A percentile compares a stretch with the other conserved stretches of the same genome.
Evolutionary conservation across 2,113 vertebrate species (phyloP).

Genomic region (Cephalopterus ornatus): DNA sequence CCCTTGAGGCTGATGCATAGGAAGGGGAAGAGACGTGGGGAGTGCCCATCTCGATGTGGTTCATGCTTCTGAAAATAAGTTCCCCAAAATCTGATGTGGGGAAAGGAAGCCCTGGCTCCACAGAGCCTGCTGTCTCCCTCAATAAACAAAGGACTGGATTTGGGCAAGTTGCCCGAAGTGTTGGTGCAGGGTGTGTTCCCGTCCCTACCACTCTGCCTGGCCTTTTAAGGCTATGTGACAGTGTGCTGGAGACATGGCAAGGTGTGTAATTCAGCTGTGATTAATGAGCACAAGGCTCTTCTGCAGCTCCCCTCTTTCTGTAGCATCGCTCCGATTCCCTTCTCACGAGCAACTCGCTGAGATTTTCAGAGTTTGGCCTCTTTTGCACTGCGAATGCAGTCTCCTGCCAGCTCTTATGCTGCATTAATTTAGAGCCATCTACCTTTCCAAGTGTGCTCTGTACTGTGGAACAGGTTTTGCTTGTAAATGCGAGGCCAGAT

Average conservation of each 20-base stretch:
- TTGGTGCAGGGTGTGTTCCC: constrained; percentile 53
- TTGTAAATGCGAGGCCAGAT: constrained; percentile 15
- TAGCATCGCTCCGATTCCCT: neutral
- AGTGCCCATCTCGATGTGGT: neutral
- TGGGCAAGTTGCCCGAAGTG: constrained; percentile 47
- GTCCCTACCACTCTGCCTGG: constrained; percentile 47
- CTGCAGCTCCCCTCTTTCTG: neutral
- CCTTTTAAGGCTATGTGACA: constrained; percentile 64
- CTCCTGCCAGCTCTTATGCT: constrained; percentile 9
- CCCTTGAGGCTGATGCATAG: constrained; percentile 16
- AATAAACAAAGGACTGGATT: constrained; percentile 49
- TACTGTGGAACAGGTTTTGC: constrained; percentile 35
- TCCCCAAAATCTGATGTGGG: constrained; percentile 48
- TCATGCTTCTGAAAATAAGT: constrained; percentile 27
- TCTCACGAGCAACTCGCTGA: neutral
- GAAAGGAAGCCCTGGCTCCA: constrained; percentile 61
- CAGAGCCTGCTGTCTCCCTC: constrained; percentile 52
- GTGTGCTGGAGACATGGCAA: constrained; percentile 12
- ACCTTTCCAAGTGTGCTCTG: constrained; percentile 24
- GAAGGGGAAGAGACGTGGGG: constrained; percentile 49
- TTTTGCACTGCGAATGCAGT: neutral
- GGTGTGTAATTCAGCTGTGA: constrained; percentile 29
- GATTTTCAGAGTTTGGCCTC: constrained; percentile 11
- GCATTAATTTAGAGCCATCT: neutral
- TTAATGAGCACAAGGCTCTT: constrained; percentile 27